phyloP scores from a whole-genome alignment of 2,113 vertebrate genomes.

The Poecilia latipinna region DNA sequence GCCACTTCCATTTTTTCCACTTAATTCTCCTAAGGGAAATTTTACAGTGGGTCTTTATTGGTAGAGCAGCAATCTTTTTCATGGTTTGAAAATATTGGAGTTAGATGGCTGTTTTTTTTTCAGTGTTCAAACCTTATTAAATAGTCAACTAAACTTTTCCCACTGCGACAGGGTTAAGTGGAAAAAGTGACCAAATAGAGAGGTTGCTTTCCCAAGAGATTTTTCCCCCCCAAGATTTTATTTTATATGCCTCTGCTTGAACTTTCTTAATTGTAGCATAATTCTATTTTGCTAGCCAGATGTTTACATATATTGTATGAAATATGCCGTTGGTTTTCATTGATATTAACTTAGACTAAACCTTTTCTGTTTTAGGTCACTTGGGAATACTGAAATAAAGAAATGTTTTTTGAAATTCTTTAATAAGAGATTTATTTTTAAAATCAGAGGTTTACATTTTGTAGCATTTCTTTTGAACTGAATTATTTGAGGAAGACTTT shows the following conservation, averaged over 20 bases:
- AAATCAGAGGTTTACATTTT: not conserved
- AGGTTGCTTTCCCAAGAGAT: slow-evolving; percentile 30
- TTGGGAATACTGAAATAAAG: not conserved
- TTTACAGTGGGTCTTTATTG: slow-evolving; percentile 35
- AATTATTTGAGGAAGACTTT: not conserved
- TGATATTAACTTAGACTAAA: not conserved
- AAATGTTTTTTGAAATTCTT: not conserved
- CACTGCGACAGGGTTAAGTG: slow-evolving; percentile 14
- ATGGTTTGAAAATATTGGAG: slow-evolving; percentile 19
- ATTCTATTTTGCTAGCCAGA: not conserved
- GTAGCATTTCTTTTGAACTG: not conserved
- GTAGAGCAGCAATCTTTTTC: slow-evolving; percentile 15
- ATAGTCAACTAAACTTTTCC: slow-evolving; percentile 18
- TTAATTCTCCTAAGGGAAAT: slow-evolving; percentile 10
- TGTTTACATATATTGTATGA: not conserved
- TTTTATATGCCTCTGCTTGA: not conserved
- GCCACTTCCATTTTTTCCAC: slow-evolving; percentile 23
- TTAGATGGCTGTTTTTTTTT: not conserved
- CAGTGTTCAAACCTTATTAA: not conserved
- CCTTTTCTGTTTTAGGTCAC: not conserved
- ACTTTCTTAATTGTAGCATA: not conserved
- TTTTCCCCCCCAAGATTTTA: not conserved
- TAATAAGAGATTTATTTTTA: not conserved
- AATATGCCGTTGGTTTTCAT: not conserved
- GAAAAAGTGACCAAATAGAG: slow-evolving; percentile 18